A percentile compares a stretch with the other conserved stretches of the same genome.
phyloP scores from a whole-genome alignment of 2,113 vertebrate species.

The Bungarus multicinctus region DNA sequence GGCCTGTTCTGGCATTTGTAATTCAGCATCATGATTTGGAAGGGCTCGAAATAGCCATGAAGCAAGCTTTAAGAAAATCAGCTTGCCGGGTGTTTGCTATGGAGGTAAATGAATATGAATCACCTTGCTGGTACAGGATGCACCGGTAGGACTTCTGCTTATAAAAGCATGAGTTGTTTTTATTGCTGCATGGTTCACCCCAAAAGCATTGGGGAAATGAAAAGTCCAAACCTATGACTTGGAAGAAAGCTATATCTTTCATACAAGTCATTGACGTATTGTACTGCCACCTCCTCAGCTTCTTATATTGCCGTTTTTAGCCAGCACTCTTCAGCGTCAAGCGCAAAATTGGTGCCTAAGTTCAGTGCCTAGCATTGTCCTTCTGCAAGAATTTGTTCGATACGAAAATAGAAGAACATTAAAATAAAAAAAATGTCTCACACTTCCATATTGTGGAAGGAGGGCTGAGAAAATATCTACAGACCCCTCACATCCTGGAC shows the following conservation, averaged over 20 bases:
- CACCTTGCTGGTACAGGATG: background rate
- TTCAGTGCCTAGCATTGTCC: background rate
- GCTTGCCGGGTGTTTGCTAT: constrained; percentile 98
- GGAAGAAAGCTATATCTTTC: background rate
- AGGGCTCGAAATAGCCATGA: constrained; percentile 98
- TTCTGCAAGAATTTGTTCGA: background rate
- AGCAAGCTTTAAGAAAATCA: constrained; percentile 94
- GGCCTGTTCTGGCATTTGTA: constrained; percentile 97
- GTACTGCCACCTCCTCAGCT: background rate
- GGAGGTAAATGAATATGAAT: constrained; percentile 79
- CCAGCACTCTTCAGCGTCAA: background rate
- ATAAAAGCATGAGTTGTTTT: background rate
- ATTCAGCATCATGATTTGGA: constrained; percentile 98
- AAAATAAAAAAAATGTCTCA: background rate
- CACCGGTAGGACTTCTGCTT: rapidly evolving
- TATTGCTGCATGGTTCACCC: background rate
- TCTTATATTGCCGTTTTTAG: background rate
- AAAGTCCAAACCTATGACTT: background rate
- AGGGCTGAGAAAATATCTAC: background rate
- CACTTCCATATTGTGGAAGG: background rate
- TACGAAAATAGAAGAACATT: background rate
- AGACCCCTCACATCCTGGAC: background rate
- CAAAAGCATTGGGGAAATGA: background rate
- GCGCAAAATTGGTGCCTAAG: background rate
- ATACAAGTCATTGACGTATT: background rate